These are phyloP conservation scores for Anguilla pacifica DNA, from an alignment of 2,797 vertebrate species.

Conservation along the genomic window DNA sequence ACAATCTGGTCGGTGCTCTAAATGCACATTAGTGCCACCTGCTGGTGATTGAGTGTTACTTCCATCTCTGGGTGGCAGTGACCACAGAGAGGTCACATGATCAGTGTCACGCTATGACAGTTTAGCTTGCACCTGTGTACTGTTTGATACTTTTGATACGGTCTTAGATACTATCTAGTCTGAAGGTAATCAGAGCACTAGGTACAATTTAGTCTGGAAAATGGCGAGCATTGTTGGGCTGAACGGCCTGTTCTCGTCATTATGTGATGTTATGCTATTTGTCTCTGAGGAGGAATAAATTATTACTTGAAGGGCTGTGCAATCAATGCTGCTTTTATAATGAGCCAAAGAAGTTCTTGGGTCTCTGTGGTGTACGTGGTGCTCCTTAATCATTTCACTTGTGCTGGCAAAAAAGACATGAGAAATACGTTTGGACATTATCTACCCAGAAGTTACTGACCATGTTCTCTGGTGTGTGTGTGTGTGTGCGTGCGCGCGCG, in stretches of 20 bases:
- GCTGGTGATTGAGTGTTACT: neutral
- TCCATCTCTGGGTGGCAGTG: neutral
- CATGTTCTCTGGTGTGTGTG: neutral
- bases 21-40: no score
- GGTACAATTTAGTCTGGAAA: no score
- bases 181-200: no score
- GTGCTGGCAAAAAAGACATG: neutral
- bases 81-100: neutral
- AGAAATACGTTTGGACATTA: neutral
- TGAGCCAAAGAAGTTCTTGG: neutral
- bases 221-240: no score
- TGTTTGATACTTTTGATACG: neutral
- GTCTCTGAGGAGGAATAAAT: neutral
- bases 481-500: no score
- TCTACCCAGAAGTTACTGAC: neutral
- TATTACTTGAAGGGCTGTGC: neutral
- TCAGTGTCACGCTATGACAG: neutral
- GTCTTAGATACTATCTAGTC: no score
- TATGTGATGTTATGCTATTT: no score
- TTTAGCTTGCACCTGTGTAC: neutral
- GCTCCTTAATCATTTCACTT: neutral
- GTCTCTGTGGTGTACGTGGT: neutral
- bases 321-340: neutral
- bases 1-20: no score
- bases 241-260: no score